Conservation (phyloP, 2,113 vertebrate genomes). For the Pardalotus punctatus region DNA sequence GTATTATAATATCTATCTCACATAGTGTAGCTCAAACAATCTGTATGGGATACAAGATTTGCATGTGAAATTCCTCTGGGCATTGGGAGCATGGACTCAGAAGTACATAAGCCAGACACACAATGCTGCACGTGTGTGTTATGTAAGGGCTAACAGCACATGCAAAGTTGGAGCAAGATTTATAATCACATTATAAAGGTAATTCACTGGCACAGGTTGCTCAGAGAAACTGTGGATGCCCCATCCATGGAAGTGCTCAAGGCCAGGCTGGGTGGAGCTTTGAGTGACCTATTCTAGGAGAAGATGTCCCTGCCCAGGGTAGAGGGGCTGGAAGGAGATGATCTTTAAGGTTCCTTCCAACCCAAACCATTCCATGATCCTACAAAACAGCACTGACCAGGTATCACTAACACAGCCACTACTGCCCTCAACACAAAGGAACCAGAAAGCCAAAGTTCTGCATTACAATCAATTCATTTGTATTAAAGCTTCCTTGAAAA, state of each 20-base stretch:
- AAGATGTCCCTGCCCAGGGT: background rate
- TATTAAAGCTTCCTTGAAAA: background rate
- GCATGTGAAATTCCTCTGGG: background rate
- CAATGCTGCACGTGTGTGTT: background rate
- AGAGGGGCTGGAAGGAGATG: background rate
- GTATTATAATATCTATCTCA: background rate
- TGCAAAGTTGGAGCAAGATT: background rate
- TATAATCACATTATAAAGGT: background rate
- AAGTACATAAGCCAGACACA: background rate
- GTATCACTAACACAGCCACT: background rate
- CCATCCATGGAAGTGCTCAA: background rate
- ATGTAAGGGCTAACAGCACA: background rate
- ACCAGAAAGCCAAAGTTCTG: background rate
- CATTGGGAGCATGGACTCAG: background rate
- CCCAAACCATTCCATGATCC: background rate
- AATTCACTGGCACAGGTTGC: background rate
- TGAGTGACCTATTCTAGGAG: background rate
- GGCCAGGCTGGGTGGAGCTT: background rate
- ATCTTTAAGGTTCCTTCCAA: background rate
- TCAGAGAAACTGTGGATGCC: background rate
- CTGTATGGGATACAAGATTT: background rate
- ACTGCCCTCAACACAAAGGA: background rate
- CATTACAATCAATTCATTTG: background rate
- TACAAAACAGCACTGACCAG: rapidly evolving
- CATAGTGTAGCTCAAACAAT: background rate